Evolutionary conservation across 2,888 invertebrate genomes (phyloP).

Genomic region (Strigamia crassipes): DNA sequence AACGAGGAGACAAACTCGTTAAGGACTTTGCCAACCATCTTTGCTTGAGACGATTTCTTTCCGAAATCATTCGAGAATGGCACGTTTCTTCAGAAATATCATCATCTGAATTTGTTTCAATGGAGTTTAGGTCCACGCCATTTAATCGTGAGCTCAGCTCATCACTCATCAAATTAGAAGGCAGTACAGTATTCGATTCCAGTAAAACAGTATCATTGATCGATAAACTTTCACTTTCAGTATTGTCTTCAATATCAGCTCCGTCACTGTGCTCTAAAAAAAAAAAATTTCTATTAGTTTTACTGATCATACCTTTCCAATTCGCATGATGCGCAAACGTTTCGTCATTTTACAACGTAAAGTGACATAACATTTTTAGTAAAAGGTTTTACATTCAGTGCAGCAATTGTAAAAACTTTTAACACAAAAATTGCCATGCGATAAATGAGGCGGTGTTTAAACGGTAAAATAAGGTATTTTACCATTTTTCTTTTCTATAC

Average conservation of each 20-base stretch:
- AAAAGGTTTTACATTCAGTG: no score
- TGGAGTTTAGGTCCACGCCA: neutral
- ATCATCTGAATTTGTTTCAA: neutral
- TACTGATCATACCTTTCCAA: no score
- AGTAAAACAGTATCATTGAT: neutral
- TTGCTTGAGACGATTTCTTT: conserved; percentile 6
- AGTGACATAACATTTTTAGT: no score
- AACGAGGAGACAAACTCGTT: conserved; percentile 65
- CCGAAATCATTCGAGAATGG: neutral
- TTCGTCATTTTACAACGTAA: no score
- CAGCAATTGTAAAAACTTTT: no score
- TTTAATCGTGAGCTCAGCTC: neutral
- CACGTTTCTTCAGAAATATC: neutral
- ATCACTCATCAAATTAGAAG: neutral
- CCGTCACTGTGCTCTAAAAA: conserved; percentile 53
- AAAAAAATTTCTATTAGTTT: neutral
- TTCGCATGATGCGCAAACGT: no score
- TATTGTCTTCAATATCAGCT: conserved; percentile 60
- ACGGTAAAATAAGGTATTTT: neutral
- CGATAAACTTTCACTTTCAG: conserved; percentile 55
- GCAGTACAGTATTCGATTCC: neutral
- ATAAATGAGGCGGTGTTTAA: no score
- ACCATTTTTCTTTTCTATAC: neutral
- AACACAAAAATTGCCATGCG: no score
- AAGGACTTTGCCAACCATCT: conserved; percentile 53